Base-by-base conservation (phyloP, 2,797 vertebrate genomes). In the Takifugu rubripes region DNA sequence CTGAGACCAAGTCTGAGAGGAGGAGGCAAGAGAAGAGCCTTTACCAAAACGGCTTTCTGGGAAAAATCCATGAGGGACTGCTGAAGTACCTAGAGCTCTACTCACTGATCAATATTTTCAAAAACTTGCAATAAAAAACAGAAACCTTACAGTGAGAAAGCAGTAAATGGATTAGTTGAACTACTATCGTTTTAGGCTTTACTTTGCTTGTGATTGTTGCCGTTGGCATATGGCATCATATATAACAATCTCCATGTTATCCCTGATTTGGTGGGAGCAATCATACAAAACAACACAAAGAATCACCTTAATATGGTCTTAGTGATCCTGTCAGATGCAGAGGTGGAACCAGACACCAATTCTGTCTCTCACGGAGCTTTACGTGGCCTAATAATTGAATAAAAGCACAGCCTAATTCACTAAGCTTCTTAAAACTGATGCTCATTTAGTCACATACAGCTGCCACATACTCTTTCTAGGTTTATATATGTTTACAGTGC, bases 391-490 rank as follows among this genome's bases (percentile, higher is more conserved):
- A 46, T 73, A 75, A 83, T 56, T 62, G 36, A 73, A 67, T 80
- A 68, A 83, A 83, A 43, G 66, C 61, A 68, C 77, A 86, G 77
- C 72, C 82, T 79, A 84, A 84, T 78, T 79, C 65, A 49, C 48
- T 79, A 84, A 89, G 76, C 82, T 60, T 58, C 83, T 87, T 81
- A 78, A 65, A 78, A 45, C 10, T 53, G 65, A 53, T 54, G 11
- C 17, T 69, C 55, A 66, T 50, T 17, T 40, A 31, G 25, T 36
- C 50, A 24, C 36, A 4, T 52, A 44, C 68, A 72, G 67, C 70
- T 61, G 68, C 70, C 25, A 25, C 62, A 75, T 25, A 46, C 52
- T 56, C 51, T 1, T 26, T 64, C 31, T 6, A 52, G 59, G 25
- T 69, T 77, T 78, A 67, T 75, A 56, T 85, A 78, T 82, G 77